Conservation (phyloP, 92 coral and sea anemone genomes). For the Porites lobata region DNA sequence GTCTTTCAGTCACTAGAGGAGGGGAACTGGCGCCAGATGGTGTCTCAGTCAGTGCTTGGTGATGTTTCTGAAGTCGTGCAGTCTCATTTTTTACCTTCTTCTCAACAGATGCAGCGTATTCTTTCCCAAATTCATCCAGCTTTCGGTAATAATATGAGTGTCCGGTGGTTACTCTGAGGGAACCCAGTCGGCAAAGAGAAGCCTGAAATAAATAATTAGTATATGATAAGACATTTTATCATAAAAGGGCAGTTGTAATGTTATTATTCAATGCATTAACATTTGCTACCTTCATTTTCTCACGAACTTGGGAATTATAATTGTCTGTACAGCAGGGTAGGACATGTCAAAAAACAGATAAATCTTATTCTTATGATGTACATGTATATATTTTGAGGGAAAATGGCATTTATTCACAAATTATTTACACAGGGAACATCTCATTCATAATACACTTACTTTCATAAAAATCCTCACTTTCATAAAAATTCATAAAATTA, state of each 20-base stretch:
- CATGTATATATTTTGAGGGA: constrained; percentile 32
- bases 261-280: background rate
- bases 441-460: constrained; percentile 26
- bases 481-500: constrained; percentile 15
- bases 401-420: constrained; percentile 20
- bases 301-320: background rate
- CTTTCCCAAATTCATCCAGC: constrained; percentile 59
- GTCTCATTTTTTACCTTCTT: constrained; percentile 38
- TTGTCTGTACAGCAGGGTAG: constrained; percentile 26
- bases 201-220: constrained; percentile 26
- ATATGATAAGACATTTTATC: constrained; percentile 10
- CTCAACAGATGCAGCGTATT: constrained; percentile 38
- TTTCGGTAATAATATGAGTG: constrained; percentile 50
- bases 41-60: background rate
- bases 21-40: background rate
- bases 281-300: constrained; percentile 26
- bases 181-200: constrained; percentile 30
- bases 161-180: constrained; percentile 53
- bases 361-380: constrained; percentile 18
- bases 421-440: constrained; percentile 36
- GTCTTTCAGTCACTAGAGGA: background rate
- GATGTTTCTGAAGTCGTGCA: background rate
- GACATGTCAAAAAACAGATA: constrained; percentile 35
- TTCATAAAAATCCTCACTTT: background rate
- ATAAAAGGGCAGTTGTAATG: constrained; percentile 5